A percentile compares a stretch with the other conserved stretches of the same genome.
These are phyloP conservation scores for Leptopilina myrica DNA, from an alignment of 2,888 invertebrate species.

Conservation along the genomic window DNA sequence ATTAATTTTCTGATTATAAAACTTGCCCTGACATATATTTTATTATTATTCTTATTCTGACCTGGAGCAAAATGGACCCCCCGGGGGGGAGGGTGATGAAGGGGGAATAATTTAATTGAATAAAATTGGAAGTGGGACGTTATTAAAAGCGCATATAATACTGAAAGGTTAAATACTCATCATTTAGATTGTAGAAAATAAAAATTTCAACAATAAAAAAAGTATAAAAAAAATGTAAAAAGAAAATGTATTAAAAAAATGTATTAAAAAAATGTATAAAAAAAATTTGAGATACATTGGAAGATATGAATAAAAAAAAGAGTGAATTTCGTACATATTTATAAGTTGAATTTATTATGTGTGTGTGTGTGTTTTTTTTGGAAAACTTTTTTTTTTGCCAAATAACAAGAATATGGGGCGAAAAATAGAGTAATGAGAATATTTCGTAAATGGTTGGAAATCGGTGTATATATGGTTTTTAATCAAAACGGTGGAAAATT, in stretches of 20 bases:
- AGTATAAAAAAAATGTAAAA: too few species aligned
- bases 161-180: not conserved
- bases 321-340: not conserved
- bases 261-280: too few species aligned
- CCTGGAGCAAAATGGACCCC: not conserved
- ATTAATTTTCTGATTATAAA: slow-evolving; percentile 22
- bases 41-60: slow-evolving; percentile 26
- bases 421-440: slow-evolving; percentile 4
- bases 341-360: not conserved
- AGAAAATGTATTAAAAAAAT: not conserved
- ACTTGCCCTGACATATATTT: slow-evolving; percentile 28
- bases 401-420: not conserved
- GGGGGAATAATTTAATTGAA: slow-evolving; percentile 22
- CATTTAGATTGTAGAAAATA: not conserved
- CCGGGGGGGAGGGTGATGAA: not conserved
- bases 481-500: slow-evolving; percentile 8
- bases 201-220: not conserved
- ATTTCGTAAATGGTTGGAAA: slow-evolving; percentile 12
- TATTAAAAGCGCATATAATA: not conserved
- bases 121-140: slow-evolving; percentile 18
- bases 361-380: not conserved
- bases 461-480: not conserved
- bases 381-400: not conserved
- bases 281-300: too few species aligned
- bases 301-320: not conserved